Evolutionary conservation across 1,140 invertebrate species (phyloP).

Genomic region (Pseudomyrmex flavicornis): DNA sequence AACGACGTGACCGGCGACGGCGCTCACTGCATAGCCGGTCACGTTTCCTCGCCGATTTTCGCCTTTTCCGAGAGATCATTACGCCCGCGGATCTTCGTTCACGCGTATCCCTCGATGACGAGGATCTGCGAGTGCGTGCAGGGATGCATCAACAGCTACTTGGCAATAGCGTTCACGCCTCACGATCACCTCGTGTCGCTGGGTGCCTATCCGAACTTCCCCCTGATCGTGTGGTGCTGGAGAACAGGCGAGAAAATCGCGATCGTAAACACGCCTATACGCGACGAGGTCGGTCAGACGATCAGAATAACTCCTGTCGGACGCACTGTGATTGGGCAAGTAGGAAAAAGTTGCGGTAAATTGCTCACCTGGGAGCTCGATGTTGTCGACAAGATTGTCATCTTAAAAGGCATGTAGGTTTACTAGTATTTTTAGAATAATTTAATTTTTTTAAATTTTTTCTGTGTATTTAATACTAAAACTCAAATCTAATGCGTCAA

Average conservation of each 20-base stretch:
- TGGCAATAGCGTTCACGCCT: slow-evolving; percentile 76
- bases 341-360: slow-evolving; percentile 74
- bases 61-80: slow-evolving; percentile 78
- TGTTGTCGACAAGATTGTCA: slow-evolving; percentile 40
- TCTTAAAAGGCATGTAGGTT: slow-evolving; percentile 56
- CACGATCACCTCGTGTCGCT: slow-evolving; percentile 77
- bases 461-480: too few relatives aligned
- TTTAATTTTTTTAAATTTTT: neutral
- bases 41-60: slow-evolving; percentile 71
- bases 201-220: slow-evolving; percentile 75
- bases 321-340: slow-evolving; percentile 73
- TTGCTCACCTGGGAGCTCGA: slow-evolving; percentile 78
- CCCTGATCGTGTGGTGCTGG: slow-evolving; percentile 82
- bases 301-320: slow-evolving; percentile 65
- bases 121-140: slow-evolving; percentile 74
- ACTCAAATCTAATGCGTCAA: too few relatives aligned
- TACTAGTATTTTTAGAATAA: neutral
- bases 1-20: slow-evolving; percentile 75
- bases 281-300: slow-evolving; percentile 73
- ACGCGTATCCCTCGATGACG: slow-evolving; percentile 79
- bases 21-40: slow-evolving; percentile 76
- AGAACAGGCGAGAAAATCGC: slow-evolving; percentile 78
- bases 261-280: slow-evolving; percentile 69
- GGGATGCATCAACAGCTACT: slow-evolving; percentile 71
- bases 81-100: slow-evolving; percentile 78